Base-by-base conservation (phyloP, 2,113 vertebrate species). In the Pterophyllum scalare region DNA sequence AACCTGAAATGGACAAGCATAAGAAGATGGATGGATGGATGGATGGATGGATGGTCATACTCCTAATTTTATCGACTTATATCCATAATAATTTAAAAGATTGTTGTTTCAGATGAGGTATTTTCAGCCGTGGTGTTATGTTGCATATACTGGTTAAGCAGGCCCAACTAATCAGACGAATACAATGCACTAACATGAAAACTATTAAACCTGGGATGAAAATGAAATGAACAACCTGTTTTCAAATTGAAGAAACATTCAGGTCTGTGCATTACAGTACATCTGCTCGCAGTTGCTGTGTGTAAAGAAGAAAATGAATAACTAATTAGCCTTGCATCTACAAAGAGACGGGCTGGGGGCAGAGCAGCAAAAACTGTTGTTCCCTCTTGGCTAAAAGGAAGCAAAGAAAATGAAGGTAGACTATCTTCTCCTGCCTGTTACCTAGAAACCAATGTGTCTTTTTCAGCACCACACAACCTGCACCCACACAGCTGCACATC, bases 391-490 rank as follows among this genome's bases (percentile, higher is more conserved):
- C 49, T 77, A 33, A 80, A 82, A 77, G 9, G 28, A 85, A 79
- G 59, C 59, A 43, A 77, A 26, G 58, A 79, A 83, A 59, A 79
- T 12, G 2, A 61, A 77, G 76, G 33, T 22, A 35, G 54, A 26
- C 7, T 2, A 31, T 83, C 59, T 85, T 87, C 26, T 85, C 58
- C 83, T 58, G 60, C 65, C 60, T 85, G 90, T 94, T 94, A 92
- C 91, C 89, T 90, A 89, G 92, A 92, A 93, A 94, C 87, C 80
- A 87, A 43, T 28, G 35, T 79, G 65, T 80, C 62, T 86, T 78
- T 88, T 89, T 85, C 75, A 83, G 87, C 60, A 59, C 38, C 26
- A 61, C 75, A 54, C 61, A 77, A 85, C 81, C 59, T 86, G 79
- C 80, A 22, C 88, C 87, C 87, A 93, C 90, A 82, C 85, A 62